Evolutionary conservation across 2,113 vertebrate species (phyloP), one percentile per base, ranked within the genome.

Genomic region (Menura novaehollandiae): DNA sequence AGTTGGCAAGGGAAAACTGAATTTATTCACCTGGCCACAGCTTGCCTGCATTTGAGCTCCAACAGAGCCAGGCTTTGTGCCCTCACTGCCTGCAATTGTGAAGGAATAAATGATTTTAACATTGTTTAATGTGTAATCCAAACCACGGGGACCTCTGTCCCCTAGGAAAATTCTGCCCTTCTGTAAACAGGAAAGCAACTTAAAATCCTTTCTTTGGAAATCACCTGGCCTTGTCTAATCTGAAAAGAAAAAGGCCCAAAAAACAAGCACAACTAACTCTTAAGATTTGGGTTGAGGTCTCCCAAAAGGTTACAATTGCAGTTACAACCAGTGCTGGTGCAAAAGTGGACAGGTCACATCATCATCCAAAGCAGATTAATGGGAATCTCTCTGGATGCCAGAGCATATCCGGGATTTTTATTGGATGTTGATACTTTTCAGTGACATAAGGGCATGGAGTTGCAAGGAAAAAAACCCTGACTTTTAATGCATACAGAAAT

Each of bases 91-190:
- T 63, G 24, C 39, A 49, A 4, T 1, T 69, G 60, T 21, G 58
- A 59, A 67, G 74, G 79, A 74, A 88, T 23, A 66, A 87, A 79
- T 47, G 1, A 63, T 67, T 79, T 89, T 77, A 28, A 16, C 5
- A 1, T 12, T 62, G n/a, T 86, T 97, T 76, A 68, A 94, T 21
- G 51, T 89, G 71, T 84, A 93, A 95, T 58, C 84, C 68, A 93
- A 89, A 51, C 83, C 14, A 0, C 4, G 5, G 15, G 49, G 71
- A 52, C 35, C 39, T 83, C 43, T 59, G 71, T 56, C 74, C 62
- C 55, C 5, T 24, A 85, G 37, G 77, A 85, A 96, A 95, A 93
- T 88, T 51, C 81, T 80, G 21, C 64, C 27, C 13, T 83, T 94
- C n/a, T 46, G 41, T 56, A 81, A 95, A 95, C 53, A 86, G 7